Base-by-base conservation (phyloP, 2,888 invertebrate species). In the Drosophila meridiana region DNA sequence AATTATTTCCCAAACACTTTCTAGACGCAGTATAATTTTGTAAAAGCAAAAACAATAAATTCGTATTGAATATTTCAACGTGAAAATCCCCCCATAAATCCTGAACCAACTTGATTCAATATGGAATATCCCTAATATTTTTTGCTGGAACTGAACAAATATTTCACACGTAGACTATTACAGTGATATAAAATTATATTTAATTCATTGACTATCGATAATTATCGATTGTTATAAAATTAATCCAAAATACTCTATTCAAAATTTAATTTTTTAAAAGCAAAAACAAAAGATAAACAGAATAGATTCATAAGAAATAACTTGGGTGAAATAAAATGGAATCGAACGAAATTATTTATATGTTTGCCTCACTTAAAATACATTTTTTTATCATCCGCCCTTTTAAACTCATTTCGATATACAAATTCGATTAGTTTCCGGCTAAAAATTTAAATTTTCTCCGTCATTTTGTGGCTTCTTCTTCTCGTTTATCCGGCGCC, bases 101-200 rank as follows among this genome's bases (percentile, higher is more conserved):
- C 43, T 42, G 50, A 9, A 34, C 13, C 14, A 32, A 26, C 11
- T 20, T 53, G 38, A 42, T 47, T 45, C 30, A 30, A 55, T 40
- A 36, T n/a, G 57, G 58, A 55, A 69, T 59, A 63, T 52, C 40
- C 56, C 34, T 63, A 26, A 56, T 57, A 48, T 32, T 36, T 28
- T 13, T 7, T 3, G 8, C 26, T 4, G 14, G 38, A 11, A 11
- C 9, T 63, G 20, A 20, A 47, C 3, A 36, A 34, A 40, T n/a
- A 34, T 48, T 5, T 3, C 1, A 28, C 28, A 6, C 9, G 4
- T n/a, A 4, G 5, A 2, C 28, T n/a, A n/a, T n/a, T n/a, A 48
- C 4, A 9, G 2, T 34, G 50, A 50, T 1, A 34, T 34, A 4
- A 9, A n/a, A 20, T 11, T 32, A 20, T 8, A 34, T 32, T 20